Percentiles rank a stretch among this genome's conserved stretches.
Evolutionary conservation across 2,113 vertebrate genomes (phyloP).

Genomic region (Nibea coibor): DNA sequence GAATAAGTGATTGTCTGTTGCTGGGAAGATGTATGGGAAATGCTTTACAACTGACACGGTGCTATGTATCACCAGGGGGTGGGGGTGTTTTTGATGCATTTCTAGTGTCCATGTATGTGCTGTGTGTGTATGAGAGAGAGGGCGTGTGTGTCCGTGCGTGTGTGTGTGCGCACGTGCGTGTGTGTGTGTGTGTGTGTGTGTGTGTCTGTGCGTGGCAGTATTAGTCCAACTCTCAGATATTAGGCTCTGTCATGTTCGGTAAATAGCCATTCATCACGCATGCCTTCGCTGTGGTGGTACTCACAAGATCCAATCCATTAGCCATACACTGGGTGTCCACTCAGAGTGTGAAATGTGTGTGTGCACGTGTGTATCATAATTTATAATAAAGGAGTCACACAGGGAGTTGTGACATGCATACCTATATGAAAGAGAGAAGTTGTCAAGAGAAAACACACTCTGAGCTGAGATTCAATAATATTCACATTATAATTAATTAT

Average conservation of each 20-base stretch:
- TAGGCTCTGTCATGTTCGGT: slow-evolving; percentile 79
- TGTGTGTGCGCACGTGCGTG: slow-evolving; percentile 55
- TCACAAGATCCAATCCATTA: slow-evolving; percentile 81
- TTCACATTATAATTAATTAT: slow-evolving; percentile 36
- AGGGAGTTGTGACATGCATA: slow-evolving; percentile 47
- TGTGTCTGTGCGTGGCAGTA: slow-evolving; percentile 27
- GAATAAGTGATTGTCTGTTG: slow-evolving; percentile 27
- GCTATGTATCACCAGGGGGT: slow-evolving; percentile 26
- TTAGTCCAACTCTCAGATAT: slow-evolving; percentile 71
- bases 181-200: slow-evolving; percentile 50
- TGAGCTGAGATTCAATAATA: slow-evolving; percentile 31
- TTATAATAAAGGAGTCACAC: too few species aligned
- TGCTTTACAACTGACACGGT: slow-evolving; percentile 16
- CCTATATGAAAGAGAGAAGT: slow-evolving; percentile 24
- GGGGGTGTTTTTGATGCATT: slow-evolving; percentile 22
- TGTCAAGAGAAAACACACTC: slow-evolving; percentile 8
- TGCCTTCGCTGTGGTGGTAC: slow-evolving; percentile 61
- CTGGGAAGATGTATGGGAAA: slow-evolving; percentile 27
- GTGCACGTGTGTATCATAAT: slow-evolving; percentile 44
- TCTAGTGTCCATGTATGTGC: slow-evolving; percentile 17
- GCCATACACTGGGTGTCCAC: slow-evolving; percentile 55
- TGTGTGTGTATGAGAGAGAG: slow-evolving; percentile 4
- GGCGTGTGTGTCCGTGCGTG: slow-evolving; percentile 44
- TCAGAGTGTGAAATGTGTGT: slow-evolving; percentile 28
- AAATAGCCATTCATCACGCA: slow-evolving; percentile 82